Conservation (phyloP, 2,113 vertebrate species). For the Myrmecobius fasciatus region DNA sequence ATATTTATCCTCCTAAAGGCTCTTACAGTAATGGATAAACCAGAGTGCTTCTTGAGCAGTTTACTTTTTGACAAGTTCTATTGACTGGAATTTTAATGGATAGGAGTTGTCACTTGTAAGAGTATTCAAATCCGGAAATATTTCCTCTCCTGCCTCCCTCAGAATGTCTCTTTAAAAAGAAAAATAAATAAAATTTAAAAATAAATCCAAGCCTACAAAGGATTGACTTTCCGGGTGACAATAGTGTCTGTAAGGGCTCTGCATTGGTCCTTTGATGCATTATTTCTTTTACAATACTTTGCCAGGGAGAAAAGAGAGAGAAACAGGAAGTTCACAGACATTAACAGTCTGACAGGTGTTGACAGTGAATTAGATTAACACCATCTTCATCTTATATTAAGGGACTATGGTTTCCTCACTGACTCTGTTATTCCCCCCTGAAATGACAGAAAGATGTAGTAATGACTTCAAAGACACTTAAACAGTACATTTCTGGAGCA, state of each 20-base stretch:
- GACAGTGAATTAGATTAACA: conserved; percentile 33
- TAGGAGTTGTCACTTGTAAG: conserved; percentile 12
- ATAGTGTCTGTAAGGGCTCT: not conserved
- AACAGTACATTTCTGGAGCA: not conserved
- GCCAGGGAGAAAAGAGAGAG: not conserved
- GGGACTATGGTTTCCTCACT: not conserved
- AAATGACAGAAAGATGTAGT: conserved; percentile 7
- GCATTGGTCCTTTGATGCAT: not conserved
- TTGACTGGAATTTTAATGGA: conserved; percentile 61
- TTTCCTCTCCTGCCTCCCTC: not conserved
- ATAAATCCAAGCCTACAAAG: not conserved
- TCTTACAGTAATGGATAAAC: conserved; percentile 67
- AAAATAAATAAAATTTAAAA: not conserved
- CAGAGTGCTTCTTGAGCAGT: not conserved
- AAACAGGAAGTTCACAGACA: not conserved
- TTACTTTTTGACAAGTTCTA: conserved; percentile 69
- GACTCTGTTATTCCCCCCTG: not conserved
- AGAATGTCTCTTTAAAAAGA: not conserved
- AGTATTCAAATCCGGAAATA: conserved; percentile 34
- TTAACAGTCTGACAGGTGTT: not conserved
- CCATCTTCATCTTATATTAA: not conserved
- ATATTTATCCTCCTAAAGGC: conserved; percentile 75
- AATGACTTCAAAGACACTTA: conserved; percentile 27
- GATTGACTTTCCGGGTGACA: not conserved
- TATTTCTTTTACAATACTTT: not conserved